Conservation (phyloP, 2,113 vertebrate species). For the Menura novaehollandiae region DNA sequence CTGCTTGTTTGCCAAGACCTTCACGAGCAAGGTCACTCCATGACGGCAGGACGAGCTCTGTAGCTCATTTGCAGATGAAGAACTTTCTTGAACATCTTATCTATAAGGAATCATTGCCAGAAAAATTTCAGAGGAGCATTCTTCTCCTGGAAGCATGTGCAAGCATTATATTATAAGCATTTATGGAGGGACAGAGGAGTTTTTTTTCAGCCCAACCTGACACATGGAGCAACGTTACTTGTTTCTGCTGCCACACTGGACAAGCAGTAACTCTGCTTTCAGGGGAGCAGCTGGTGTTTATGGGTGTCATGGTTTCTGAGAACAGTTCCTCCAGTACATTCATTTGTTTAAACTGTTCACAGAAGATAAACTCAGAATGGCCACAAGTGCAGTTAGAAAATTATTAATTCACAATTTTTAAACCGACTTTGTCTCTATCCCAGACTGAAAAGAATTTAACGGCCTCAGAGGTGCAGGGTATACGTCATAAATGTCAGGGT, state of each 20-base stretch:
- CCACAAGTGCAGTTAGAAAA: background rate
- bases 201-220: background rate
- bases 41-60: fast-evolving
- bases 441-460: background rate
- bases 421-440: background rate
- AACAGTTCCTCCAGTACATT: background rate
- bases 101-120: background rate
- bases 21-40: background rate
- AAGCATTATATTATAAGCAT: background rate
- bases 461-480: background rate
- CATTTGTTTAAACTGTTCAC: background rate
- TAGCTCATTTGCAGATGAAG: background rate
- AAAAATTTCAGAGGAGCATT: background rate
- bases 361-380: background rate
- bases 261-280: background rate
- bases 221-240: background rate
- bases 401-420: background rate
- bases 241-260: background rate
- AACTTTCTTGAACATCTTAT: background rate
- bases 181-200: background rate
- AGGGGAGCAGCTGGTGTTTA: background rate
- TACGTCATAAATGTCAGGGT: background rate
- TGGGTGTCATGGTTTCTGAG: background rate
- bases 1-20: background rate
- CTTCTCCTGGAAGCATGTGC: background rate